Percentiles rank a stretch among this genome's conserved stretches.
Conservation (phyloP, 2,888 invertebrate genomes). For the Invenusta paracnida region DNA sequence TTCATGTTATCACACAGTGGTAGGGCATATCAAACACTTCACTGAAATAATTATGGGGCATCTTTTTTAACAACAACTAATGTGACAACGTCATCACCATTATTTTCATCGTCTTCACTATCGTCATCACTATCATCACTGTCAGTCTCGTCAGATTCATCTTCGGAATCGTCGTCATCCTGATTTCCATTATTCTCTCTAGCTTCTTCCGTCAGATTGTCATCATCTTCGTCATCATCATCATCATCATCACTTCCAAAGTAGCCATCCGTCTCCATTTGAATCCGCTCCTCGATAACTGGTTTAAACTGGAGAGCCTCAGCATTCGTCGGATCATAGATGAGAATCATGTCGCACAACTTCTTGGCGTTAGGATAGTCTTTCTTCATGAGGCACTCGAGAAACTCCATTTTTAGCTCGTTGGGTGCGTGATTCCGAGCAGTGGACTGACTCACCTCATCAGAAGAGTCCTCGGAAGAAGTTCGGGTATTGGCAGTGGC, state of each 20-base stretch:
- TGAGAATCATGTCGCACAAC: constrained; percentile 55
- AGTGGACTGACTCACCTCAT: neutral
- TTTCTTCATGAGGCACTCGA: constrained; percentile 52
- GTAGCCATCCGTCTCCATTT: constrained; percentile 12
- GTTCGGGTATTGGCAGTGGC: neutral
- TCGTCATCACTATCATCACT: neutral
- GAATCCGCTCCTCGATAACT: constrained; percentile 52
- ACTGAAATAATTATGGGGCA: too few relatives aligned
- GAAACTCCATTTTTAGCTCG: constrained; percentile 54
- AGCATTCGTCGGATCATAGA: constrained; percentile 53
- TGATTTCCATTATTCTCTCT: constrained; percentile 49
- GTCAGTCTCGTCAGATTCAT: constrained; percentile 32
- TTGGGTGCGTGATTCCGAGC: constrained; percentile 49
- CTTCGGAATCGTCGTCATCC: constrained; percentile 44
- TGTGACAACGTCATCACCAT: too few relatives aligned
- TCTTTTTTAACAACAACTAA: too few relatives aligned
- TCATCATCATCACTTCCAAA: constrained; percentile 3
- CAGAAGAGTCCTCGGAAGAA: neutral
- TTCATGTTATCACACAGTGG: too few relatives aligned
- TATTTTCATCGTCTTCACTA: neutral
- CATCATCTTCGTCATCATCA: constrained; percentile 46
- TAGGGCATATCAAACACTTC: too few relatives aligned
- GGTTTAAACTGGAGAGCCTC: constrained; percentile 53
- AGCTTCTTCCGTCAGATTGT: constrained; percentile 44
- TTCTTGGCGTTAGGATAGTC: constrained; percentile 53